phyloP scores from a whole-genome alignment of 2,888 invertebrate genomes.

The Chloromyia formosa region DNA sequence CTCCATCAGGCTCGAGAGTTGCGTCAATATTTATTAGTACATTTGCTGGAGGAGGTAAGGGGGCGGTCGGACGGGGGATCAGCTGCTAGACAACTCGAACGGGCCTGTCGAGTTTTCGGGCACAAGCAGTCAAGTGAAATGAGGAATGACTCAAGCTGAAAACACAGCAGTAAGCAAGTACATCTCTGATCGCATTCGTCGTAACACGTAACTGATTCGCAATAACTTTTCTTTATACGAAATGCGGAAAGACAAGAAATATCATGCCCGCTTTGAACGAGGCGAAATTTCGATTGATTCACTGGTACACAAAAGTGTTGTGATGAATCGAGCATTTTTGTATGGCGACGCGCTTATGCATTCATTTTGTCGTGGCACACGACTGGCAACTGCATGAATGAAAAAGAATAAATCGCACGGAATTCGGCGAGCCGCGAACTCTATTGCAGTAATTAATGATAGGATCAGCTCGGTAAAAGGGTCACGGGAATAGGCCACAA shows the following conservation, averaged over 20 bases:
- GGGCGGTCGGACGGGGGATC: neutral
- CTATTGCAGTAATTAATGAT: too few relatives aligned
- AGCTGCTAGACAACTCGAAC: neutral
- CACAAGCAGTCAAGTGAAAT: conserved; percentile 32
- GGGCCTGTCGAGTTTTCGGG: neutral
- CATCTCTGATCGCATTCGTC: conserved; percentile 35
- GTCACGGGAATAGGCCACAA: too few relatives aligned
- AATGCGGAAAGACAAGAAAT: conserved; percentile 41
- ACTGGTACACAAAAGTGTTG: conserved; percentile 5
- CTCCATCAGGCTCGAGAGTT: too few relatives aligned
- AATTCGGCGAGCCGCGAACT: too few relatives aligned
- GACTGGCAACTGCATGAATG: neutral
- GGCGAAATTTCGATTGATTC: conserved; percentile 31
- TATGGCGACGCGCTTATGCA: neutral
- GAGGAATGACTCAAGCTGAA: conserved; percentile 33
- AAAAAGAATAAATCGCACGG: too few relatives aligned
- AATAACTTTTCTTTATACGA: conserved; percentile 38
- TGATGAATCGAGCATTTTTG: too few relatives aligned
- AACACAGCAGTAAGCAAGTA: conserved; percentile 23
- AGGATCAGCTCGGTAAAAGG: too few relatives aligned
- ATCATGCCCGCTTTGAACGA: conserved; percentile 39
- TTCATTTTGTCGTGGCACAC: neutral
- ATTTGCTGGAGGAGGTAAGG: neutral
- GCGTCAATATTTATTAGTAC: too few relatives aligned
- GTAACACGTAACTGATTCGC: conserved; percentile 39